Evolutionary conservation across 2,888 invertebrate genomes (phyloP).

Genomic region (Orgyia antiqua): DNA sequence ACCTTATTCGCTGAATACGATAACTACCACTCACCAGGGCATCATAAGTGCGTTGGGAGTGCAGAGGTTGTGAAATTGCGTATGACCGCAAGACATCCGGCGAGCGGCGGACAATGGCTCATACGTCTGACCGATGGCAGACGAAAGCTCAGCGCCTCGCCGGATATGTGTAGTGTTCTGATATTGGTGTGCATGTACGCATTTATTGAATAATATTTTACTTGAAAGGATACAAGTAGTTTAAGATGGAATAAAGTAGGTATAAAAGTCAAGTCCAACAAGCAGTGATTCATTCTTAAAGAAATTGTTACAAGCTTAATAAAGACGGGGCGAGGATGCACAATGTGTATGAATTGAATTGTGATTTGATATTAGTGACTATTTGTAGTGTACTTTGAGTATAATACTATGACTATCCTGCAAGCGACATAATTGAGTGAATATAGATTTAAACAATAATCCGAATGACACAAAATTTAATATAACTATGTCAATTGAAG

Average conservation of each 20-base stretch:
- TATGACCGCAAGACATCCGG: conserved; percentile 77
- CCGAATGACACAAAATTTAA: no score
- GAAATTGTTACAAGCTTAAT: background rate
- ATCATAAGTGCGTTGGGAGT: conserved; percentile 45
- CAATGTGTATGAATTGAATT: conserved; percentile 3
- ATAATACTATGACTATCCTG: no score
- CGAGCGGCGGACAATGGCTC: conserved; percentile 58
- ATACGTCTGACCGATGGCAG: conserved; percentile 38
- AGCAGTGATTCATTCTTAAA: conserved; percentile 3
- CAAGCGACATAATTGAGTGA: no score
- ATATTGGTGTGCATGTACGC: conserved; percentile 52
- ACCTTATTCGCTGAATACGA: conserved; percentile 21
- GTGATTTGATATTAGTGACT: no score
- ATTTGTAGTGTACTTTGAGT: no score
- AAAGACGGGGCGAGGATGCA: background rate
- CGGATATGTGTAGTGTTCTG: conserved; percentile 69
- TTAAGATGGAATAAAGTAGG: conserved; percentile 8
- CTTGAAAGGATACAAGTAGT: conserved; percentile 19
- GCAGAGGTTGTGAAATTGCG: conserved; percentile 72
- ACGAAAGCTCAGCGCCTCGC: conserved; percentile 51
- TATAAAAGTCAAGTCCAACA: background rate
- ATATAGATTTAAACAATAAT: no score
- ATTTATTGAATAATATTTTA: conserved; percentile 41
- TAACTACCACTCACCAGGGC: conserved; percentile 43
- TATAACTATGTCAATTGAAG: no score